Percentiles rank a stretch among this genome's conserved stretches.
Evolutionary conservation across 2,797 vertebrate genomes (phyloP).

Genomic region (Chloroceryle amazona): DNA sequence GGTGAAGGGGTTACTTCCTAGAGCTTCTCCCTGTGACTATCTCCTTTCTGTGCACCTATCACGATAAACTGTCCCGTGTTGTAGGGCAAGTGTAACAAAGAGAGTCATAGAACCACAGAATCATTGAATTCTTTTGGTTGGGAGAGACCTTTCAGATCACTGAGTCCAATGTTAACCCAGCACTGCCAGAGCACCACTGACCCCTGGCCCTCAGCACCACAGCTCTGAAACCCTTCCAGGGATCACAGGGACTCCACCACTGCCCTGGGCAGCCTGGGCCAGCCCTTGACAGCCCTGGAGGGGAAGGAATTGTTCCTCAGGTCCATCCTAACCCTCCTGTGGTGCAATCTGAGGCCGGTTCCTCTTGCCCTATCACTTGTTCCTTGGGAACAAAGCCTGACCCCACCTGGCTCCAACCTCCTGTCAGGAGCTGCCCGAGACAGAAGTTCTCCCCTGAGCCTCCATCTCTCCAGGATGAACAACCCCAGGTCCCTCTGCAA

Average conservation of each 20-base stretch:
- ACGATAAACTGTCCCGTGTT: not conserved
- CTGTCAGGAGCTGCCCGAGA: not conserved
- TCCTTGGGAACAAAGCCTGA: not conserved
- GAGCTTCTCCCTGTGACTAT: not conserved
- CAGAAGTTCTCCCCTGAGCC: not conserved
- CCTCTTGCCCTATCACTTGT: not conserved
- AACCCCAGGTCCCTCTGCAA: not conserved
- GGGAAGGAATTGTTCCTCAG: too few relatives aligned
- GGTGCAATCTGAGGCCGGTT: not conserved
- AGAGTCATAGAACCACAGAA: not conserved
- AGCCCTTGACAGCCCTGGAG: not conserved
- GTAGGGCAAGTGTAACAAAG: not conserved
- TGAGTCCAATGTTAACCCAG: too few relatives aligned
- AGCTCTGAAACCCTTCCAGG: not conserved
- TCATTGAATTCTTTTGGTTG: too few relatives aligned
- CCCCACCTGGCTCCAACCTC: not conserved
- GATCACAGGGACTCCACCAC: not conserved
- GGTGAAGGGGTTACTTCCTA: not conserved
- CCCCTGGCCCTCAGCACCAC: too few relatives aligned
- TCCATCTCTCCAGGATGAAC: not conserved
- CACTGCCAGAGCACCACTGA: too few relatives aligned
- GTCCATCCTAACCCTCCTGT: not conserved
- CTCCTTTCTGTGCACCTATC: not conserved
- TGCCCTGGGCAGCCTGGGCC: not conserved
- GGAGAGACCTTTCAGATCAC: too few relatives aligned